phyloP scores from a whole-genome alignment of 2,888 invertebrate species.

The Epinotia demarniana region DNA sequence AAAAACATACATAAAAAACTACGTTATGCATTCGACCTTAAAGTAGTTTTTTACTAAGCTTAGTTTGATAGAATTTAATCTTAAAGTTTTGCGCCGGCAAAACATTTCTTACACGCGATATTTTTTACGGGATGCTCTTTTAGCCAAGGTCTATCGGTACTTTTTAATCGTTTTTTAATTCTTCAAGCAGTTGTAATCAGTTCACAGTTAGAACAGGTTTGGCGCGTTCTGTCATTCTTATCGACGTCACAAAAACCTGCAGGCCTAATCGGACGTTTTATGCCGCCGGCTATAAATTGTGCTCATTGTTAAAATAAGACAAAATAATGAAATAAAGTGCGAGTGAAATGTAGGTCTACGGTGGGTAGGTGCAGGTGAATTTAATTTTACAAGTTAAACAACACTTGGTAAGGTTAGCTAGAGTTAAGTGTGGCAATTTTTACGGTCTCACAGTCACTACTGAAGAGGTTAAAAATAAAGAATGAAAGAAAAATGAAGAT shows the following conservation, averaged over 20 bases:
- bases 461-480: neutral
- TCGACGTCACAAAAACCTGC: conserved; percentile 8
- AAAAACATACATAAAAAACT: neutral
- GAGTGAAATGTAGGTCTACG: neutral
- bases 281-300: conserved; percentile 1
- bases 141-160: neutral
- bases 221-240: conserved; percentile 23
- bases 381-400: conserved; percentile 1
- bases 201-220: conserved; percentile 22
- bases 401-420: neutral
- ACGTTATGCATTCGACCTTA: neutral
- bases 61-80: neutral
- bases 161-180: conserved; percentile 15
- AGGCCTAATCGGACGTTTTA: conserved; percentile 6
- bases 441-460: neutral
- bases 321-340: conserved; percentile 1
- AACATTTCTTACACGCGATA: neutral
- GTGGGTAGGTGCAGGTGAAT: too few species aligned
- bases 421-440: neutral
- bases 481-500: too few species aligned
- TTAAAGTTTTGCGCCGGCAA: neutral
- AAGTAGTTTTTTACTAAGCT: neutral
- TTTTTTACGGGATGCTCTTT: conserved; percentile 10
- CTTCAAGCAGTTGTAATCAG: conserved; percentile 13
- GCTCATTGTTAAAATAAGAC: neutral